These are phyloP conservation scores for Myxocyprinus asiaticus DNA, from an alignment of 2,113 vertebrate genomes.

Conservation along the genomic window DNA sequence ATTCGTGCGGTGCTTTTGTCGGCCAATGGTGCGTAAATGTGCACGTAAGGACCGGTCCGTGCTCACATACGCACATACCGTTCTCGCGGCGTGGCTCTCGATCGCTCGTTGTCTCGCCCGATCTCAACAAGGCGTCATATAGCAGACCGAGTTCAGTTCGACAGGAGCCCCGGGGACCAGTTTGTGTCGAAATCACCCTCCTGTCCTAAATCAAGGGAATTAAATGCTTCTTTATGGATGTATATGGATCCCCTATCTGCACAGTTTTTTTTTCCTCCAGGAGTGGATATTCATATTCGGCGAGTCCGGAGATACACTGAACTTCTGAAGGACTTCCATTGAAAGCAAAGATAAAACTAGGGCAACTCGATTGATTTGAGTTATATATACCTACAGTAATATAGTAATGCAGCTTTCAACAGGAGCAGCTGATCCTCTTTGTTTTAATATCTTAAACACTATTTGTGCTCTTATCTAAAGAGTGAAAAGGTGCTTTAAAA, in stretches of 20 bases:
- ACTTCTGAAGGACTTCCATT: slow-evolving; percentile 20
- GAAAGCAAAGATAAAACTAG: background rate
- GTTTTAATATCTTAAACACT: slow-evolving; percentile 36
- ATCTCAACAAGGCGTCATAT: slow-evolving; percentile 59
- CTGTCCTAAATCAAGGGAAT: slow-evolving; percentile 37
- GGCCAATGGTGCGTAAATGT: background rate
- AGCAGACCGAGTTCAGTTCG: slow-evolving; percentile 58
- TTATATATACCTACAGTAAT: background rate
- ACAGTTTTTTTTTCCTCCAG: slow-evolving; percentile 20
- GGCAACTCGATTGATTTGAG: background rate
- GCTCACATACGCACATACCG: slow-evolving; percentile 38
- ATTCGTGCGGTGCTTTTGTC: background rate
- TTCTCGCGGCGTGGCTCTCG: slow-evolving; percentile 44
- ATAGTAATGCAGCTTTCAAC: slow-evolving; percentile 9
- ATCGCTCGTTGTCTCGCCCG: slow-evolving; percentile 41
- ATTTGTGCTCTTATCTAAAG: slow-evolving; percentile 17
- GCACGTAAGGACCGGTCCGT: slow-evolving; percentile 30
- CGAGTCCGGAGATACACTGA: slow-evolving; percentile 54
- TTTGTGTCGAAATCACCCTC: slow-evolving; percentile 20
- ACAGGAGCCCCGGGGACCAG: slow-evolving; percentile 47
- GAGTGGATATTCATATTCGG: slow-evolving; percentile 55
- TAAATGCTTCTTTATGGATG: slow-evolving; percentile 36
- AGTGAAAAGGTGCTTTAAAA: slow-evolving; percentile 10
- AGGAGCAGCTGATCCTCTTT: slow-evolving; percentile 11
- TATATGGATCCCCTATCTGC: background rate